Base-by-base conservation (phyloP, 2,888 invertebrate genomes). In the Catocala sponsa region DNA sequence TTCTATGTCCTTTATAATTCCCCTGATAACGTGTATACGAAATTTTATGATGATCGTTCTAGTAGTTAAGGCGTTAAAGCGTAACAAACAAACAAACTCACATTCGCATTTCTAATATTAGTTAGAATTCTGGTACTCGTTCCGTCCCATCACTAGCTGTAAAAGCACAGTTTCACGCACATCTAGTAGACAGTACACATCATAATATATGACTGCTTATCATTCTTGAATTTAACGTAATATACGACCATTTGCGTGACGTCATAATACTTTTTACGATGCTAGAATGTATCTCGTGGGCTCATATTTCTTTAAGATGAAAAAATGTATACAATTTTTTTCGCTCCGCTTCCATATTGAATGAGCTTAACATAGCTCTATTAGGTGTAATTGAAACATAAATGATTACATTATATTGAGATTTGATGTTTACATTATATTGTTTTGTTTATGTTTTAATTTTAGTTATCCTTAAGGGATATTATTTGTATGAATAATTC, bases 131-230 rank as follows among this genome's bases (percentile, higher is more conserved):
- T 0, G n/a, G 4, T 44, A 11, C 32, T 7, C 4, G 7, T 33
- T 38, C 11, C 15, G 12, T 25, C 13, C 25, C 52, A 50, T 44
- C 49, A 56, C 56, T 46, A 9, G 12, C 6, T 12, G 2, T 48
- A 54, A 55, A 62, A 48, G 48, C 54, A 50, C 33, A 61, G n/a
- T 56, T 62, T 66, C 48, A 47, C 51, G 2, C 25, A 49, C n/a
- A 62, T 59, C 55, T 50, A 59, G 50, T 52, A 65, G 56, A 70
- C 65, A 61, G 52, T 47, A 68, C 61, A 76, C 69, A 79, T 74
- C 69, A 79, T 80, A 80, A 83, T 68, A 79, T 81, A 84, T 72
- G 78, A 67, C 71, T 78, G 68, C 81, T 82, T 82, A 80, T 84
- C 76, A 82, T 83, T 78, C 83, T 74, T 74, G 76, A 68, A 79